Base-by-base conservation (phyloP, 2,797 vertebrate species). In the Onychomys arenicola region DNA sequence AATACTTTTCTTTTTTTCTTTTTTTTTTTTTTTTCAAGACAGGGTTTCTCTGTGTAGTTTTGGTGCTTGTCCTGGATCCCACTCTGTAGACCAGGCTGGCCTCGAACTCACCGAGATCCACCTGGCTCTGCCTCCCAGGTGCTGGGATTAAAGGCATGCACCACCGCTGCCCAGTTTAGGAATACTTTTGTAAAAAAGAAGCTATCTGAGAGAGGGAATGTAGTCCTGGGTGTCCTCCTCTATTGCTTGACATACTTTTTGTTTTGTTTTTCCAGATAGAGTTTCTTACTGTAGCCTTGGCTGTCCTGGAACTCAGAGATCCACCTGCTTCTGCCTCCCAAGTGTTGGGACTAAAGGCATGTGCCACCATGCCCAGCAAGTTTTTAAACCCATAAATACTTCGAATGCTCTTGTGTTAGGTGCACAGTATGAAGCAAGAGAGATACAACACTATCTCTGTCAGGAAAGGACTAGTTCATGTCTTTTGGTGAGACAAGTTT, bases 391-490 rank as follows among this genome's bases (percentile, higher is more conserved):
- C 19, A 34, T 4, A 73, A 77, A 25, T 75, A 75, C n/a, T 69
- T 11, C 1, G 11, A 2, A 37, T 16, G 13, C 17, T 40, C 25
- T 23, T 52, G 4, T 85, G 75, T 65, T 91, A 61, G 77, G 14
- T 0, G n/a, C 32, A 85, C 7, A 32, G 21, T 93, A 29, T 49
- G 87, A 76, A 13, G 14, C 88, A 43, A 32, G 29, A 55, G 86
- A 90, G 9, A 61, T 40, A 34, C 0, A 49, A 43, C 3, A 32
- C 75, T 27, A 17, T 63, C 17, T 90, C 25, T 76, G 21, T 29
- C 46, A 90, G 84, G 13, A 91, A 88, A 90, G n/a, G 37, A 17
- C 37, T 96, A 8, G 59, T 55, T 73, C 80, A 17, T 90, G n/a
- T 90, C 43, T 85, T 96, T 52, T 16, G 2, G 34, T 40, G 21